Evolutionary conservation across 2,113 vertebrate genomes (phyloP).

Genomic region (Paracanthobrama guichenoti): DNA sequence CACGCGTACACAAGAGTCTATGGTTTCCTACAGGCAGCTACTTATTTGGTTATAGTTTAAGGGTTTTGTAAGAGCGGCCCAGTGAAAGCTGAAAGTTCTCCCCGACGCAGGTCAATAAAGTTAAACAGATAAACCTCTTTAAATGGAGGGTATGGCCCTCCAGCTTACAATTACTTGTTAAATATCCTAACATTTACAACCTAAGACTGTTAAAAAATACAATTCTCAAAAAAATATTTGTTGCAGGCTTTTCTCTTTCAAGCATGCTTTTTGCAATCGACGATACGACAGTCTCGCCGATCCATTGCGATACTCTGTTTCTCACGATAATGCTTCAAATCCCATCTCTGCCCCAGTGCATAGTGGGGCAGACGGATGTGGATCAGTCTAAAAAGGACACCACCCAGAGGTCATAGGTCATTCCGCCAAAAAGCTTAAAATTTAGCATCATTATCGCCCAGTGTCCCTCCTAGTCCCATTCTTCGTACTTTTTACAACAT

Average conservation of each 20-base stretch:
- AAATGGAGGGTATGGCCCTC: slow-evolving; percentile 80
- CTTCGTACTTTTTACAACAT: slow-evolving; percentile 45
- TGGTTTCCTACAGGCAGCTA: slow-evolving; percentile 97
- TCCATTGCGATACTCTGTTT: slow-evolving; percentile 45
- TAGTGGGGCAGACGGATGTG: slow-evolving; percentile 4
- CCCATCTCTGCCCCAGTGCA: slow-evolving; percentile 33
- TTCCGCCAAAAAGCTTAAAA: slow-evolving; percentile 76
- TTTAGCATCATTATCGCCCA: slow-evolving; percentile 75
- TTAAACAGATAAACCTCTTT: slow-evolving; percentile 93
- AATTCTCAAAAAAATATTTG: slow-evolving; percentile 97
- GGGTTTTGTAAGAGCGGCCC: slow-evolving; percentile 85
- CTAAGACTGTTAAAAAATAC: slow-evolving; percentile 99
- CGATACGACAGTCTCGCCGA: background rate
- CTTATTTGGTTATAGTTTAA: slow-evolving; percentile 95
- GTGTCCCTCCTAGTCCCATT: slow-evolving; percentile 51
- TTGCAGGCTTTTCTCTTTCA: slow-evolving; percentile 87
- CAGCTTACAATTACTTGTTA: slow-evolving; percentile 92
- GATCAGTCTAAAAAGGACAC: slow-evolving; percentile 48
- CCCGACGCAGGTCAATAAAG: slow-evolving; percentile 86
- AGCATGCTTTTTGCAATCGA: slow-evolving; percentile 81
- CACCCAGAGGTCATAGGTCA: slow-evolving; percentile 61
- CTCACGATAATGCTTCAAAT: slow-evolving; percentile 1
- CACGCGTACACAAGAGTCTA: slow-evolving; percentile 63
- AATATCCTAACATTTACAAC: slow-evolving; percentile 97
- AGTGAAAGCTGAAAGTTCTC: slow-evolving; percentile 80